Evolutionary conservation across 2,113 vertebrate genomes (phyloP), one percentile per base, ranked within the genome.

Genomic region (Tyto alba): DNA sequence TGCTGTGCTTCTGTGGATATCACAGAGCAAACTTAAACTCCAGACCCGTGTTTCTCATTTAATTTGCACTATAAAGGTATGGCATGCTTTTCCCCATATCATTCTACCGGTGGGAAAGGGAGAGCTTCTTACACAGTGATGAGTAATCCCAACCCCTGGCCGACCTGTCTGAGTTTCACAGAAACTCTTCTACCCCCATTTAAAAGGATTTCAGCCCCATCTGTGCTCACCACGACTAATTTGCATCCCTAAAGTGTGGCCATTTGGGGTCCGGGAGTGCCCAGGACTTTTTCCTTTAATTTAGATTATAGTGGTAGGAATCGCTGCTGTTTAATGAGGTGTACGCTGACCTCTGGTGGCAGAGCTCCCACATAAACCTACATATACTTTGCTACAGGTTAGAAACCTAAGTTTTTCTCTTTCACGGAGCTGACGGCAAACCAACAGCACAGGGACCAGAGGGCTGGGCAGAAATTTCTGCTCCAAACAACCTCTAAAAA

Each of bases 211-310:
- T 59, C 60, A 52, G 50, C 55, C 13, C 34, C 22, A 16, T 34
- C 25, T 41, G 21, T 63, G 48, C 48, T 84, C 60, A 36, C 47
- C 21, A n/a, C 1, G 7, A 45, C 18, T 29, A 7, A 63, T 85
- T 26, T 55, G 17, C 4, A 0, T 30, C 30, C 30, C 22, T 32
- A n/a, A 52, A 21, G 13, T 4, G 18, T 26, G 47, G 18, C 10
- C 1, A 0, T 11, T 11, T 0, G 1, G 7, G 3, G 11, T 26
- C 22, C 1, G 1, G 18, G 32, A 13, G 4, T 69, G 30, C 34
- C 30, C 43, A 17, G 48, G 6, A 22, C 32, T 43, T 45, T 50
- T 11, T 6, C 6, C 22, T 27, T 76, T 36, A 27, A 10, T 40
- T 16, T 9, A 21, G 23, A 5, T 10, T 9, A 11, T 3, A 4